Evolutionary conservation across 2,797 vertebrate genomes (phyloP).

Genomic region (Hephaestus fuliginosus): DNA sequence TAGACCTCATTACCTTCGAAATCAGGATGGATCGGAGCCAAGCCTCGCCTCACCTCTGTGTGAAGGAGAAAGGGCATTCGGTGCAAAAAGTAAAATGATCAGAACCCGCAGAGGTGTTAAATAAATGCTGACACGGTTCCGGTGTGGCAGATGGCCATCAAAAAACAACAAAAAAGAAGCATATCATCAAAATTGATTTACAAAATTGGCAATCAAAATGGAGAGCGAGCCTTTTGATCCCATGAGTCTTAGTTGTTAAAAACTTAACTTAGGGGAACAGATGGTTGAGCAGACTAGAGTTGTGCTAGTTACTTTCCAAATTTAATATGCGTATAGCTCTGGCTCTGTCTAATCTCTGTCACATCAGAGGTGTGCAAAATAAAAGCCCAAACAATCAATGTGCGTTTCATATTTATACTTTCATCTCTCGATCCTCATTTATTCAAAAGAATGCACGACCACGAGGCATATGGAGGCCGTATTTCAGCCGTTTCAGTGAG

Average conservation of each 20-base stretch:
- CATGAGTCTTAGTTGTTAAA: slow-evolving; percentile 49
- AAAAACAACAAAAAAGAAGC: not conserved
- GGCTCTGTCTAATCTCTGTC: slow-evolving; percentile 16
- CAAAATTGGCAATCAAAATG: slow-evolving; percentile 55
- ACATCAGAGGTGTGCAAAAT: slow-evolving; percentile 2
- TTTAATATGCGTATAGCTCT: slow-evolving; percentile 5
- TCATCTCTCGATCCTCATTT: not conserved
- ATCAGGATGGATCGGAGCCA: slow-evolving; percentile 66
- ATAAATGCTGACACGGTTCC: slow-evolving; percentile 55
- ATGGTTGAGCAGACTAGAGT: slow-evolving; percentile 51
- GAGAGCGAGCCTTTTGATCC: slow-evolving; percentile 48
- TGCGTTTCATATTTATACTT: not conserved
- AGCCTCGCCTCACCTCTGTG: slow-evolving; percentile 51
- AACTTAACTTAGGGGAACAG: slow-evolving; percentile 62
- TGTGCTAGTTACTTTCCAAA: slow-evolving; percentile 42
- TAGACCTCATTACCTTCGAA: slow-evolving; percentile 71
- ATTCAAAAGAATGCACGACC: not conserved
- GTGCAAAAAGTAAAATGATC: slow-evolving; percentile 44
- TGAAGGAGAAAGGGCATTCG: slow-evolving; percentile 40
- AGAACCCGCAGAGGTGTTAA: slow-evolving; percentile 3
- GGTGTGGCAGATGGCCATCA: slow-evolving; percentile 63
- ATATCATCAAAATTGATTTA: slow-evolving; percentile 52
- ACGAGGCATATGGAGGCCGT: not conserved
- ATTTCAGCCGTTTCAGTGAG: not conserved
- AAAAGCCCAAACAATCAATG: slow-evolving; percentile 14